These are phyloP conservation scores for Cosmia pyralina DNA, from an alignment of 2,888 invertebrate species.

Conservation along the genomic window DNA sequence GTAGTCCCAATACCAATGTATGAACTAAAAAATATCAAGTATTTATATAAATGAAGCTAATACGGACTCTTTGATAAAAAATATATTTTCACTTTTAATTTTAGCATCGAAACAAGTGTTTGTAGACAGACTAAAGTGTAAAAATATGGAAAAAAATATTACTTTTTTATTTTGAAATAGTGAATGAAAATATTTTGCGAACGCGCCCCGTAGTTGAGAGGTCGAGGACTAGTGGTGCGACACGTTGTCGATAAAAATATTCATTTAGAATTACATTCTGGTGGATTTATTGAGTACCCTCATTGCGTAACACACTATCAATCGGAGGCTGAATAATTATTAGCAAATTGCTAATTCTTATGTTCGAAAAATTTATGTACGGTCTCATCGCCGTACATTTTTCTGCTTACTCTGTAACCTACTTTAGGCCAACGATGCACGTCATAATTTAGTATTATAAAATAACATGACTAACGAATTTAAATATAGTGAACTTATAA, in stretches of 20 bases:
- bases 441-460: too few relatives aligned
- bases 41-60: slow-evolving; percentile 19
- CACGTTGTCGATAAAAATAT: slow-evolving; percentile 36
- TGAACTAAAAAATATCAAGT: slow-evolving; percentile 35
- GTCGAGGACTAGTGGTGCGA: slow-evolving; percentile 59
- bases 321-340: too few relatives aligned
- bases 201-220: slow-evolving; percentile 65
- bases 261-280: too few relatives aligned
- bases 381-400: too few relatives aligned
- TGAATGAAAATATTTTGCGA: slow-evolving; percentile 72
- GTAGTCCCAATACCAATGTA: slow-evolving; percentile 12
- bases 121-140: slow-evolving; percentile 59
- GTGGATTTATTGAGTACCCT: too few relatives aligned
- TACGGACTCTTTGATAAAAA: slow-evolving; percentile 57
- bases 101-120: slow-evolving; percentile 57
- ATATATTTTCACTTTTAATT: slow-evolving; percentile 59
- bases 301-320: too few relatives aligned
- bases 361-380: too few relatives aligned
- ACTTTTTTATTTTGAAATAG: slow-evolving; percentile 67
- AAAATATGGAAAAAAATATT: slow-evolving; percentile 66
- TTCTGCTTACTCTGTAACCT: too few relatives aligned
- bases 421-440: too few relatives aligned
- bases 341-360: too few relatives aligned
- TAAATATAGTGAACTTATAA: too few relatives aligned
- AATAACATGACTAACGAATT: too few relatives aligned